phyloP scores from a whole-genome alignment of 30 jellyfish, hydroid and myxozoan species.

The Cassiopea andromeda region DNA sequence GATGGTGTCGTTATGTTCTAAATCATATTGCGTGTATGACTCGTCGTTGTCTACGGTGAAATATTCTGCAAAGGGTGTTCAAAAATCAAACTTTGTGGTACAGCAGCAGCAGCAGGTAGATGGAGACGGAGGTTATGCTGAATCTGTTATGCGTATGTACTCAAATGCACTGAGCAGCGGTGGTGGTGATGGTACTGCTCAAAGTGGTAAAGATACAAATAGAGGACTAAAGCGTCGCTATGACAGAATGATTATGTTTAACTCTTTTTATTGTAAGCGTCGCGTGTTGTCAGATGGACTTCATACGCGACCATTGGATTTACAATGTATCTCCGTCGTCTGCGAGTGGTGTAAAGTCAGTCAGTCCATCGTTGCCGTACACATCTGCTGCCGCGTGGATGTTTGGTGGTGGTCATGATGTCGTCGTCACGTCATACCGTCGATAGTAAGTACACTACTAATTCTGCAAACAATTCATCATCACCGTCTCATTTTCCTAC shows the following conservation, averaged over 20 bases:
- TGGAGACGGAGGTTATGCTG: neutral
- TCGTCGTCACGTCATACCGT: too few species aligned
- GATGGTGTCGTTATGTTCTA: neutral
- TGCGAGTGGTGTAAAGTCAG: neutral
- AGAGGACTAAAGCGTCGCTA: neutral
- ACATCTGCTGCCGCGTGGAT: too few species aligned
- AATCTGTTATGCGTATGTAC: neutral
- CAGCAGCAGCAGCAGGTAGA: neutral
- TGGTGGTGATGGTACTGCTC: too few species aligned
- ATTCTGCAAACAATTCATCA: too few species aligned
- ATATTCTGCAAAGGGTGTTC: neutral
- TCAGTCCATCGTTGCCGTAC: too few species aligned
- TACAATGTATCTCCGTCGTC: too few species aligned
- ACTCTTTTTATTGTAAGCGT: neutral
- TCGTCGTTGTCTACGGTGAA: neutral
- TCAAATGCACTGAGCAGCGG: neutral
- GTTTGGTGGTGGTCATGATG: too few species aligned
- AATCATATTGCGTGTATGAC: neutral
- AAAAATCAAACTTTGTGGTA: neutral
- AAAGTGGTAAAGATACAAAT: neutral
- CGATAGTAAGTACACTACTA: too few species aligned
- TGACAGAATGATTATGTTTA: neutral
- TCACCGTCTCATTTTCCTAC: too few species aligned
- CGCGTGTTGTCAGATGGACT: neutral
- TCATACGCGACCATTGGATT: neutral